Base-by-base conservation (phyloP, 2,113 vertebrate genomes). In the Onychostruthus taczanowskii region DNA sequence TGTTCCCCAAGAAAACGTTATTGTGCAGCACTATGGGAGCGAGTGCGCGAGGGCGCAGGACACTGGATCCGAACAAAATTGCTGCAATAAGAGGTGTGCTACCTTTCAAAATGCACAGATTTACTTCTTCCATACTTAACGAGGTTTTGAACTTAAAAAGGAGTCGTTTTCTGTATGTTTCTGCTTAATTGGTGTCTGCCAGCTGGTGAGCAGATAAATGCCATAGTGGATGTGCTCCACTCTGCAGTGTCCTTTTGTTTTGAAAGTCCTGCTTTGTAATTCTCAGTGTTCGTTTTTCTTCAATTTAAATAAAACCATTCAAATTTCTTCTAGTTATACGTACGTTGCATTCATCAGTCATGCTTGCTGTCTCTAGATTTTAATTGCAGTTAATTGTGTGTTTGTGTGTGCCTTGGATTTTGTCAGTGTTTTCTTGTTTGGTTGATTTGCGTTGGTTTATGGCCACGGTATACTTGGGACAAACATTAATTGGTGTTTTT, bases 61-160 rank as follows among this genome's bases (percentile, higher is more conserved):
- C 88, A 2, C 15, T 98, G 56, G 98, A 98, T 91, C 96, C 95
- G n/a, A 98, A 98, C 89, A 98, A 98, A 92, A 76, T 98, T 43
- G 93, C 94, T 82, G 98, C 98, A 50, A 80, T 99, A 90, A 98
- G 98, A 98, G 98, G 98, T 98, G 93, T 69, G 94, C 30, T 35
- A 28, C 77, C 19, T 86, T 78, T 63, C 35, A 39, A 84, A 90
- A 72, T 41, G 13, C 7, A 16, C 12, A 16, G 20, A 11, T 66
- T 49, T 62, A 13, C 30, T 66, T 37, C 20, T 62, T 70, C 28
- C 56, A 18, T 52, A n/a, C 21, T 59, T 74, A 21, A 18, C 1
- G 0, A 35, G 26, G 21, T 50, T 63, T 68, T 85, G 37, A 37
- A 80, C 24, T 66, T 62, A 9, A 2, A 74, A 74, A 16, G 56